These are phyloP conservation scores for Australoheros facetus DNA, from an alignment of 2,797 vertebrate genomes.

Conservation along the genomic window DNA sequence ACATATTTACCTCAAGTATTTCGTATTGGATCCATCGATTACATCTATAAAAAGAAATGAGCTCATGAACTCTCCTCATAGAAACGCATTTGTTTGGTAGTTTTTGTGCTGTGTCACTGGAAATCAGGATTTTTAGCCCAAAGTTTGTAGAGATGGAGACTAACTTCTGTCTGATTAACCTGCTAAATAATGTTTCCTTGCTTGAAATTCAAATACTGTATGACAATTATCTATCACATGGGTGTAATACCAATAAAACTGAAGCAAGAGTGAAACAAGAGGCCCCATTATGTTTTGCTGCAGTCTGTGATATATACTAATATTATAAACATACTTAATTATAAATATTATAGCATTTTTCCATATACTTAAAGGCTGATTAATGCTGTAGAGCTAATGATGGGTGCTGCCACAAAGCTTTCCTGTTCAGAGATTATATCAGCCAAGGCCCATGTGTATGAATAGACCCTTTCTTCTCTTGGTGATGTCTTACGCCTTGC, in stretches of 20 bases:
- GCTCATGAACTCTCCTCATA: too few relatives aligned
- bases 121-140: background rate
- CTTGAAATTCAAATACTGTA: background rate
- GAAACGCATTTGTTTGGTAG: background rate
- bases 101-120: background rate
- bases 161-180: background rate
- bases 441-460: constrained; percentile 50
- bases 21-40: too few relatives aligned
- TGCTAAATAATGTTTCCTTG: constrained; percentile 10
- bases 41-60: background rate
- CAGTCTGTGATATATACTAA: too few relatives aligned
- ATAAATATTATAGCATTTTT: background rate
- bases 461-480: constrained; percentile 68
- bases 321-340: background rate
- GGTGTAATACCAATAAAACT: background rate
- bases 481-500: constrained; percentile 29
- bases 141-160: constrained; percentile 1
- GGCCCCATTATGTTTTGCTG: background rate
- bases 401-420: constrained; percentile 43
- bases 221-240: background rate
- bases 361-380: background rate
- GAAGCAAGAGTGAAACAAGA: background rate
- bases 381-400: constrained; percentile 11
- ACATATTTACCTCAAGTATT: background rate
- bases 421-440: constrained; percentile 60